A percentile compares a stretch with the other conserved stretches of the same genome.
Evolutionary conservation across 2,888 invertebrate genomes (phyloP).

Genomic region (Erebia aethiops): DNA sequence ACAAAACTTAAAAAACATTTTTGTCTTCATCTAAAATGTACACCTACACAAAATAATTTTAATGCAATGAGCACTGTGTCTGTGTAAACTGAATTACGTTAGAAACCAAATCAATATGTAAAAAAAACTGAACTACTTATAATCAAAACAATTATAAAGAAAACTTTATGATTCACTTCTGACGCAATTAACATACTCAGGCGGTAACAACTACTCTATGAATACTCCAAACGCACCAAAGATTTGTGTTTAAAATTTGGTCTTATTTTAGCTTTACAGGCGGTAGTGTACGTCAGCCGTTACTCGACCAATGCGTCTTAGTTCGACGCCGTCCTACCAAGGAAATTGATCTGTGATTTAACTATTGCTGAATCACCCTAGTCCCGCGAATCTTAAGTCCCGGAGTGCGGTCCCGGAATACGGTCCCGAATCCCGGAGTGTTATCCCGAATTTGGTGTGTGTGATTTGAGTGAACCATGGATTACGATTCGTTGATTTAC

Average conservation of each 20-base stretch:
- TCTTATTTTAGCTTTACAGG: constrained; percentile 84
- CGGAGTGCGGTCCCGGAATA: constrained; percentile 40
- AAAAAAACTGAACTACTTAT: background rate
- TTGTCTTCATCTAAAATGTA: too few relatives aligned
- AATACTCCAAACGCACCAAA: constrained; percentile 65
- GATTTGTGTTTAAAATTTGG: constrained; percentile 84
- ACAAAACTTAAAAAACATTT: too few relatives aligned
- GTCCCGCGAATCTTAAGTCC: constrained; percentile 38
- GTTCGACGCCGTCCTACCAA: constrained; percentile 64
- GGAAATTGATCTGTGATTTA: constrained; percentile 44
- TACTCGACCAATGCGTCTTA: constrained; percentile 79
- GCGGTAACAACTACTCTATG: constrained; percentile 66
- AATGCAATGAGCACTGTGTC: too few relatives aligned
- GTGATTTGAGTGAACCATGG: constrained; percentile 69
- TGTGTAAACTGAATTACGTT: too few relatives aligned
- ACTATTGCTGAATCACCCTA: constrained; percentile 30
- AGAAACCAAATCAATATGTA: too few relatives aligned
- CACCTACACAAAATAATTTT: too few relatives aligned
- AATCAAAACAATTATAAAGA: background rate
- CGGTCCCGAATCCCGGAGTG: constrained; percentile 37
- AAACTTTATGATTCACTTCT: constrained; percentile 1
- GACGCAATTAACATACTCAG: constrained; percentile 15
- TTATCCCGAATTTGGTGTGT: constrained; percentile 40
- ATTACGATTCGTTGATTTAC: constrained; percentile 86
- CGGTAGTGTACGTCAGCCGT: constrained; percentile 78